A percentile compares a stretch with the other conserved stretches of the same genome.
Conservation (phyloP, 2,797 vertebrate species). For the Cuculus canorus region DNA sequence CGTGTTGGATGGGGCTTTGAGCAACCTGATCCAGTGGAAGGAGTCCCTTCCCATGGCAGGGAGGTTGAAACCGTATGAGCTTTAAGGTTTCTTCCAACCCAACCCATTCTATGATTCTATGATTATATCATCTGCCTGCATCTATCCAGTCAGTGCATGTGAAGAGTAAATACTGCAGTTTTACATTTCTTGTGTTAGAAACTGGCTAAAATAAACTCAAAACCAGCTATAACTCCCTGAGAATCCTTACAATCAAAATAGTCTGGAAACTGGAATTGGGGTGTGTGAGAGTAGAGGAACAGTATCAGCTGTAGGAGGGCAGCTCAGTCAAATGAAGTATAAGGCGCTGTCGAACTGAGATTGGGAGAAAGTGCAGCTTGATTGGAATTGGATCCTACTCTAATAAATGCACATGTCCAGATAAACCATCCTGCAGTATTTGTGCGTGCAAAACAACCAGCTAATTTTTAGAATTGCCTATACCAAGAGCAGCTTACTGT, state of each 20-base stretch:
- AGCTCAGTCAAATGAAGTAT: not conserved
- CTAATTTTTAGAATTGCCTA: not conserved
- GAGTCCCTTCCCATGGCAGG: too few species aligned
- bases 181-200: not conserved
- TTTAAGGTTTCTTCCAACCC: too few species aligned
- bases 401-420: not conserved
- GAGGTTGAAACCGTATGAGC: too few species aligned
- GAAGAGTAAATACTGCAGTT: not conserved
- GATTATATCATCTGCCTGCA: not conserved
- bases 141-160: not conserved
- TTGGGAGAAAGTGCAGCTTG: not conserved
- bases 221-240: not conserved
- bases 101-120: too few species aligned
- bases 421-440: not conserved
- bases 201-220: rapidly evolving
- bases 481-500: not conserved
- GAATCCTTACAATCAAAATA: not conserved
- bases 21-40: too few species aligned
- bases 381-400: not conserved
- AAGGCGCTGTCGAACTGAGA: not conserved
- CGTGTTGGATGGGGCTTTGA: too few species aligned
- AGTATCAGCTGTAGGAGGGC: not conserved
- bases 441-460: not conserved
- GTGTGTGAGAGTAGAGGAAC: not conserved
- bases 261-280: not conserved